Base-by-base conservation (phyloP, 2,888 invertebrate species). In the Himalopsyche tibetana region DNA sequence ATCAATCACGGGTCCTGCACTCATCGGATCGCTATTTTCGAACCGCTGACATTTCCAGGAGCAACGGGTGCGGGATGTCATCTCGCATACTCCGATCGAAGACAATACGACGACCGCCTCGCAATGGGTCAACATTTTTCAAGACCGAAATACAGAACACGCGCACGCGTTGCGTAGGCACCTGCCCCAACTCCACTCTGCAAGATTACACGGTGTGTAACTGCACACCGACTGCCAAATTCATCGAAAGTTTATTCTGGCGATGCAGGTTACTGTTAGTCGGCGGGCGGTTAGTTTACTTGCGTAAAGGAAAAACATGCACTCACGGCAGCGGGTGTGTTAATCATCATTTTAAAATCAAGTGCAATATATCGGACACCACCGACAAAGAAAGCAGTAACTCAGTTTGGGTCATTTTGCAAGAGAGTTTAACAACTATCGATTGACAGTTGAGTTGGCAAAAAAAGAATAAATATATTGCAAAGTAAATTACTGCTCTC, bases 111-210 rank as follows among this genome's bases (percentile, higher is more conserved):
- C 8, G 36, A 19, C 69, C 74, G 74, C 63, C 63, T 19, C 74
- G 74, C 74, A 74, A 74, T 74, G 74, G 74, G 74, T 74, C 74
- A 74, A 74, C 74, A 74, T 74, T 74, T 74, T 74, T 74, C 74
- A 74, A 74, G 74, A 74, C 74, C 74, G 74, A 74, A 74, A 74
- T 74, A 74, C 74, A 6, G 74, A 74, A 36, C 74, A 63, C 63
- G 74, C 74, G 74, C 74, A 28, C 28, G 74, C 38, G 36, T 36
- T 36, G 74, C 74, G 74, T 36, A 28, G 36, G 74, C 74, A 74
- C 74, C 74, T 74, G 36, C 74, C 74, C 74, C 74, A 74, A 28
- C 36, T 36, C 74, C 12, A 36, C 74, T 36, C 15, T n/a, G 5
- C 74, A 36, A 74, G 74, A 38, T 36, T 36, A 74, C 12, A 74